Base-by-base conservation (phyloP, 2,113 vertebrate species). In the Elachura formosa region DNA sequence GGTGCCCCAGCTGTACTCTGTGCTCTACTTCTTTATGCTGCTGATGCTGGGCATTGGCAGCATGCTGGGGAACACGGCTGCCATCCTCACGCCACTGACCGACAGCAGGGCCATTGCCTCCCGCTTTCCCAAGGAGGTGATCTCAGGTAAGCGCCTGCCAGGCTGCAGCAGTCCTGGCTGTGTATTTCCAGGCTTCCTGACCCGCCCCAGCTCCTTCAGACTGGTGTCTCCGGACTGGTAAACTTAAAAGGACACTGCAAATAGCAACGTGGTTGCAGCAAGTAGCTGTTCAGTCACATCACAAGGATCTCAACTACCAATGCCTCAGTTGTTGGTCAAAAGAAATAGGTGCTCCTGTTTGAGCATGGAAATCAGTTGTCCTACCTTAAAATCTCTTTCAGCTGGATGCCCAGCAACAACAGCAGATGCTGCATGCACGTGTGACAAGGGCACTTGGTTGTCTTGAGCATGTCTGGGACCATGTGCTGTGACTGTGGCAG, bases 11-110 rank as follows among this genome's bases (percentile, higher is more conserved):
- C 96, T 99, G 54, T 99, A 99, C 98, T 99, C 99, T 0, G 98
- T 99, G 68, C 98, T 99, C 5, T 99, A 99, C 96, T 99, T 99
- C 71, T 4, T 97, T 80, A 99, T 99, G 99, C 97, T 99, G 56
- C 95, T 99, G 88, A 97, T 98, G 96, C 90, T 99, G 96, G 99
- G 99, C 24, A 96, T 99, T 3, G 99, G 99, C 38, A 99, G 99
- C 98, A 99, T 99, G 99, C 96, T 99, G 96, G 99, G 99, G 5
- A 99, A 99, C 67, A 94, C 98, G 0, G 98, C 98, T 0, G 99
- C 98, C 77, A 98, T 99, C 95, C 98, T 98, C 94, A 99, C 99
- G 0, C 99, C 99, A 0, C 98, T 99, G 25, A 97, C 96, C 0
- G 99, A 99, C 98, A 98, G 98, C 96, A 97, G 86, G 85, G 3